Percentiles rank a stretch among this genome's conserved stretches.
phyloP scores from a whole-genome alignment of 2,888 invertebrate genomes.

The Listrodromus nycthemerus region DNA sequence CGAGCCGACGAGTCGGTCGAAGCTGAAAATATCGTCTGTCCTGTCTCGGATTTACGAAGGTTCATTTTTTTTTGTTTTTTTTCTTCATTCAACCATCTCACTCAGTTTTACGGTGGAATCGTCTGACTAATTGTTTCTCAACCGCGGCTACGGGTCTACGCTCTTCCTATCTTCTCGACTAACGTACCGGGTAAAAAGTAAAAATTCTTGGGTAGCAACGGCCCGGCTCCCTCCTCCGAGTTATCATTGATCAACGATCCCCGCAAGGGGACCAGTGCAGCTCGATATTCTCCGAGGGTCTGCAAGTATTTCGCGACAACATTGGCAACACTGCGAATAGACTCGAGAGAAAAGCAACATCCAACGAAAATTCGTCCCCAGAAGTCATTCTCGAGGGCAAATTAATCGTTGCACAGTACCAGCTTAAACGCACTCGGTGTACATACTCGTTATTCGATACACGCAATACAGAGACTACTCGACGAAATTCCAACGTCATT shows the following conservation, averaged over 20 bases:
- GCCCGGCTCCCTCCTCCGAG: conserved; percentile 40
- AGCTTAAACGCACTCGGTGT: too few species aligned
- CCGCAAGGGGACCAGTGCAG: conserved; percentile 34
- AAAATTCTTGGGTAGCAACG: conserved; percentile 58
- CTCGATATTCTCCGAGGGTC: conserved; percentile 26
- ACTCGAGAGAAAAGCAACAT: background rate
- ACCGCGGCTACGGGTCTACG: background rate
- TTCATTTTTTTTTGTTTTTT: background rate
- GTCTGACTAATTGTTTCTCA: background rate
- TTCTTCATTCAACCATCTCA: background rate
- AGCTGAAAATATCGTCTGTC: background rate
- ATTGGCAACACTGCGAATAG: background rate
- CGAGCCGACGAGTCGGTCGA: background rate
- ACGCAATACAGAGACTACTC: background rate
- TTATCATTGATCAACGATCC: conserved; percentile 57
- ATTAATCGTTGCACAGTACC: background rate
- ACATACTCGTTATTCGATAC: too few species aligned
- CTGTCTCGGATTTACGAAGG: background rate
- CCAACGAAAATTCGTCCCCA: background rate
- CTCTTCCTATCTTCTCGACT: background rate
- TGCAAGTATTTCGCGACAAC: background rate
- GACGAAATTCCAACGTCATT: background rate
- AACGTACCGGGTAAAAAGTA: conserved; percentile 47
- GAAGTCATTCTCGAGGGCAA: background rate
- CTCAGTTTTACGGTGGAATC: background rate